Conservation (phyloP, 2,113 vertebrate species). For the Hippocampus comes region DNA sequence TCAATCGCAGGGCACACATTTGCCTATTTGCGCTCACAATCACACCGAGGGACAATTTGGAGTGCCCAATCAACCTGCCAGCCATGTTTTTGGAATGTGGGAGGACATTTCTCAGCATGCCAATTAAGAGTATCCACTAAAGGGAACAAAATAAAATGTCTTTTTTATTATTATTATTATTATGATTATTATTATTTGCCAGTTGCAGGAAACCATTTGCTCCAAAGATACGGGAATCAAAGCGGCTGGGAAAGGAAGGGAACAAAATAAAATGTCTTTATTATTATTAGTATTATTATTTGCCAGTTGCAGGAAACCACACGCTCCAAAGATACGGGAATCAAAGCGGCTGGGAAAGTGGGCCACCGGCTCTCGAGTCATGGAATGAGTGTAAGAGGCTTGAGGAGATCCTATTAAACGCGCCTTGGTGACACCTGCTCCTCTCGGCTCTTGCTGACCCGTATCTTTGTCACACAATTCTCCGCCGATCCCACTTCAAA, state of each 20-base stretch:
- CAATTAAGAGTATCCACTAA: constrained; percentile 3
- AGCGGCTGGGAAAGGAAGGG: constrained; percentile 39
- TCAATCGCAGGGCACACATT: too few species aligned
- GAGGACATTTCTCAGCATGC: background rate
- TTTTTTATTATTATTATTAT: background rate
- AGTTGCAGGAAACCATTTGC: background rate
- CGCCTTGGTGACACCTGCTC: constrained; percentile 59
- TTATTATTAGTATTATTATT: background rate
- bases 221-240: background rate
- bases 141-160: constrained; percentile 19
- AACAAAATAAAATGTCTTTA: constrained; percentile 17
- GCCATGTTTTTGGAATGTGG: too few species aligned
- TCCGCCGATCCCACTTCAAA: background rate
- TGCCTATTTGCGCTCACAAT: too few species aligned
- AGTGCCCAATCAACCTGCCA: too few species aligned
- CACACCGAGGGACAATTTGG: too few species aligned
- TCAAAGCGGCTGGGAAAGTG: constrained; percentile 48
- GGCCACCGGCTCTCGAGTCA: constrained; percentile 56
- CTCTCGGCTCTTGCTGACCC: constrained; percentile 43
- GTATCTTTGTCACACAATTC: constrained; percentile 15
- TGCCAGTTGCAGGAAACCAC: background rate
- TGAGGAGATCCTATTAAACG: constrained; percentile 70
- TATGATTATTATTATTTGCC: background rate
- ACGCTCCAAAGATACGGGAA: background rate
- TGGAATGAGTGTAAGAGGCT: constrained; percentile 65